phyloP scores from a whole-genome alignment of 2,888 invertebrate genomes.

The Diachrysia chrysitis region DNA sequence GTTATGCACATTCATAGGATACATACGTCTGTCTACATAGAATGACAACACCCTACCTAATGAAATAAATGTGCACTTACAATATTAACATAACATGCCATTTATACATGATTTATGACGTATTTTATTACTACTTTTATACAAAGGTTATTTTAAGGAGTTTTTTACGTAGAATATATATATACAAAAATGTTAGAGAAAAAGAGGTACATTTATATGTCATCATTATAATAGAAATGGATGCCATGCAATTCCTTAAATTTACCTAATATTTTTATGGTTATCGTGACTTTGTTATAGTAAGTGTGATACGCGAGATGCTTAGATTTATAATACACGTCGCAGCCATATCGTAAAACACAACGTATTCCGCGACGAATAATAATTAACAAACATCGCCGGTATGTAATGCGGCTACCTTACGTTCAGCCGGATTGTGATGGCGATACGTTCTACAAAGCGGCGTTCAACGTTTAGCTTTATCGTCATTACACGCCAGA shows the following conservation, averaged over 20 bases:
- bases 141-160: conserved; percentile 4
- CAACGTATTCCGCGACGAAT: too few relatives aligned
- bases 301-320: not conserved
- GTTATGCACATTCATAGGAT: not conserved
- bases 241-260: conserved; percentile 4
- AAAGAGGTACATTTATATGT: not conserved
- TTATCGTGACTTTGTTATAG: conserved; percentile 4
- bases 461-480: too few relatives aligned
- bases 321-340: not conserved
- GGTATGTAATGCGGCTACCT: too few relatives aligned
- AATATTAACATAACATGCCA: not conserved
- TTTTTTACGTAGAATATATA: conserved; percentile 3
- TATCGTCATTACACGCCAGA: too few relatives aligned
- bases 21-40: not conserved
- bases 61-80: conserved; percentile 4
- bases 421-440: too few relatives aligned
- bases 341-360: too few relatives aligned
- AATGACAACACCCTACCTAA: not conserved
- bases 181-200: not conserved
- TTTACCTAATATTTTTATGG: too few relatives aligned
- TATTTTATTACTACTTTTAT: not conserved
- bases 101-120: not conserved
- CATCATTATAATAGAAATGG: not conserved
- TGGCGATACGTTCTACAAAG: too few relatives aligned
- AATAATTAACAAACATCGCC: too few relatives aligned